Base-by-base conservation (phyloP, 2,797 vertebrate genomes). In the Antrozous pallidus region DNA sequence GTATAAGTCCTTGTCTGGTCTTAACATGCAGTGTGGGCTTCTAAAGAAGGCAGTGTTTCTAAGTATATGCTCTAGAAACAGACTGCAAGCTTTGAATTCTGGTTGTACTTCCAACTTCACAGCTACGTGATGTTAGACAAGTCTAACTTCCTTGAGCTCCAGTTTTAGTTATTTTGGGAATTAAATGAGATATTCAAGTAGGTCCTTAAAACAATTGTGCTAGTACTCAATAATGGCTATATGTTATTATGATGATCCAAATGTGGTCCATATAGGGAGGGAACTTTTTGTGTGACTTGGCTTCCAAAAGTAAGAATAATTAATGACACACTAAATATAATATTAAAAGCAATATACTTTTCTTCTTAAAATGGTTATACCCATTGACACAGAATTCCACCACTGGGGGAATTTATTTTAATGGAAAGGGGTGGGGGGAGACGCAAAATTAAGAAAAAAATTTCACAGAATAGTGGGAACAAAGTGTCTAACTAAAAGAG, bases 241-340 rank as follows among this genome's bases (percentile, higher is more conserved):
- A 54, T 11, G 36, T 40, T 78, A 36, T 80, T 86, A 93, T 47
- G 54, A 49, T 83, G 36, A 28, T 65, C 14, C 49, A 80, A 61
- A 75, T 54, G 40, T 91, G 71, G 42, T 70, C 58, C 90, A 51
- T 22, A n/a, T 61, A 4, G 40, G 3, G 24, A 4, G 40, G 3
- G 24, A 90, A 91, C 18, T 38, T 67, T 65, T 86, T 79, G 49
- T 28, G 58, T 84, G 91, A 93, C 13, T 18, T 88, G 28, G 38
- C 22, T 81, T 88, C n/a, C 5, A 79, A 79, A 93, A 84, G 4
- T 73, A 88, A 69, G 51, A 90, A 94, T 56, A 89, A 83, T 83
- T 84, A 94, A 71, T 70, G 45, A 77, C 31, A 88, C 26, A 90
- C 9, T 88, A 80, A 80, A 91, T 80, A 70, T 40, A 79, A 2